phyloP scores from a whole-genome alignment of 2,113 vertebrate species.

The Puffinus mauretanicus region DNA sequence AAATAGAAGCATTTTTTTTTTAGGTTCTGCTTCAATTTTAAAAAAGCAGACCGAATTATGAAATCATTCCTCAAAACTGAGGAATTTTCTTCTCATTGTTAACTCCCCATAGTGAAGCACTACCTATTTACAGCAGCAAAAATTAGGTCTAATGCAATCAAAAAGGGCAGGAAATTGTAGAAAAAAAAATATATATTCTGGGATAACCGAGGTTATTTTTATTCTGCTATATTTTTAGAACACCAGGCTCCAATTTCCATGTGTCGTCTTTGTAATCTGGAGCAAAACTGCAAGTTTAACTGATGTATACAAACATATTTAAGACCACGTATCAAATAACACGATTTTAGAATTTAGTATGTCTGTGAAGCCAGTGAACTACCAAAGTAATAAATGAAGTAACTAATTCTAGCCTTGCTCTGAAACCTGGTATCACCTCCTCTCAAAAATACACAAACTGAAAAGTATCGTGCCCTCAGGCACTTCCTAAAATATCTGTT shows the following conservation, averaged over 20 bases:
- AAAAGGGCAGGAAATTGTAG: neutral
- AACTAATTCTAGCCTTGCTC: neutral
- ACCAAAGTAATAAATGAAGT: neutral
- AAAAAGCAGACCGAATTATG: neutral
- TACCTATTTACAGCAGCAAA: neutral
- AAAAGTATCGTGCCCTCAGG: neutral
- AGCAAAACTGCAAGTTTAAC: neutral
- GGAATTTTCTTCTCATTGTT: neutral
- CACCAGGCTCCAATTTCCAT: neutral
- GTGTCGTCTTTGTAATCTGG: neutral
- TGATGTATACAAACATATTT: neutral
- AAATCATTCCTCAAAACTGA: neutral
- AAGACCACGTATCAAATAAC: neutral
- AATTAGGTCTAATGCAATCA: neutral
- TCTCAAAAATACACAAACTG: neutral
- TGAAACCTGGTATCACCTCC: neutral
- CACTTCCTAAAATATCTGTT: neutral
- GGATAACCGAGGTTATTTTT: neutral
- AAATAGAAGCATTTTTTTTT: neutral
- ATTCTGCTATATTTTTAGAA: neutral
- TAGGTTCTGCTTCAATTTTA: neutral
- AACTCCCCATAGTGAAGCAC: neutral
- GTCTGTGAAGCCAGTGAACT: neutral
- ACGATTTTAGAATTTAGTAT: neutral
- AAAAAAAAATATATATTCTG: neutral